Percentiles rank a stretch among this genome's conserved stretches.
Conservation (phyloP, 1,140 invertebrate genomes). For the Teleogryllus occipitalis region DNA sequence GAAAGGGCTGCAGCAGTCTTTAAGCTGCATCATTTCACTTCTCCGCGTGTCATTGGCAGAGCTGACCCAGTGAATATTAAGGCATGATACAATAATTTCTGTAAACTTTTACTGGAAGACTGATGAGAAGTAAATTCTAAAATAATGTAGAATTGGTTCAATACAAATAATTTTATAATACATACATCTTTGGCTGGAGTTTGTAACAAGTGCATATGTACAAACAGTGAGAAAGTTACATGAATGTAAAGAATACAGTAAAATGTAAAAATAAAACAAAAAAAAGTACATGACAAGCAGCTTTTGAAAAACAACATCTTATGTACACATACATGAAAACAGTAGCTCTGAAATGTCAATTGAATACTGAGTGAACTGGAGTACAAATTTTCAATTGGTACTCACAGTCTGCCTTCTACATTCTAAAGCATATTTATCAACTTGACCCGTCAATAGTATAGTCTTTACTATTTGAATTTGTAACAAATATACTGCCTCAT, state of each 20-base stretch:
- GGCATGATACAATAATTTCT: constrained; percentile 1
- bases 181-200: not conserved
- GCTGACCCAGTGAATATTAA: constrained; percentile 1
- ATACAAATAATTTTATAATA: not conserved
- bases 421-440: not conserved
- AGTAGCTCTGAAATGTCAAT: not conserved
- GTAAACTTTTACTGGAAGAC: not conserved
- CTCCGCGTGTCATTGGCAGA: not conserved
- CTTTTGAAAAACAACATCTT: not conserved
- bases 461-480: not conserved
- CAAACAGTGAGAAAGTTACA: not conserved
- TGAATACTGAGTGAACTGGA: not conserved
- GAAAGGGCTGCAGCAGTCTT: not conserved
- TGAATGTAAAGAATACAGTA: not conserved
- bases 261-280: not conserved
- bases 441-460: not conserved
- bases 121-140: not conserved
- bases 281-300: not conserved
- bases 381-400: not conserved
- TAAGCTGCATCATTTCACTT: not conserved
- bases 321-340: not conserved
- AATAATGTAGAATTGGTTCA: not conserved
- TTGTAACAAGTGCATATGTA: constrained; percentile 1
- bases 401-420: not conserved
- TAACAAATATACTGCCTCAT: not conserved